These are phyloP conservation scores for Malthinus flaveolus DNA, from an alignment of 2,888 invertebrate species.

Conservation along the genomic window DNA sequence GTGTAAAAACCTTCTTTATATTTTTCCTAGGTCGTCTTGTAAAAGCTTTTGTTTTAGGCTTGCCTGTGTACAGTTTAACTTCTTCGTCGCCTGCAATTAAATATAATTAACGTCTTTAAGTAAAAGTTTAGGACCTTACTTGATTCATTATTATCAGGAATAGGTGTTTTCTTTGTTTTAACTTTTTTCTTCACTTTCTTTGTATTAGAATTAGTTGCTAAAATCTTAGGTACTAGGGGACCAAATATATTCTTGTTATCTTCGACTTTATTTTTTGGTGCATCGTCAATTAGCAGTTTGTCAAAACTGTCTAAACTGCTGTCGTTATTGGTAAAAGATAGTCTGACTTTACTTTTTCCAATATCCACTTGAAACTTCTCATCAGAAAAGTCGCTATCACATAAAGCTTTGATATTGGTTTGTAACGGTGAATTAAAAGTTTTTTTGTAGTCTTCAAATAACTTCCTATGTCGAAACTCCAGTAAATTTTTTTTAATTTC, in stretches of 20 bases:
- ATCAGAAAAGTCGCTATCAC: background rate
- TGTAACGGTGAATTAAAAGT: background rate
- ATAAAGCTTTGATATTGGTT: background rate
- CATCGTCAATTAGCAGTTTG: background rate
- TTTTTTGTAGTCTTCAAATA: conserved; percentile 7
- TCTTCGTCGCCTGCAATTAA: background rate
- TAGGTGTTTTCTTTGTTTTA: background rate
- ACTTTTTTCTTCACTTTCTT: background rate
- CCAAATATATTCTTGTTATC: background rate
- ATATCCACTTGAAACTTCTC: background rate
- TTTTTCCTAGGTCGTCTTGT: background rate
- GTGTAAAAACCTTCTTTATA: background rate
- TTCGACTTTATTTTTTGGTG: background rate
- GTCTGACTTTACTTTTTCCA: too few species aligned
- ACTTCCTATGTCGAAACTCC: conserved; percentile 1
- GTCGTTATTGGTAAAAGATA: conserved; percentile 10
- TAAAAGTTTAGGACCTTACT: background rate
- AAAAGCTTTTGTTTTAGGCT: background rate
- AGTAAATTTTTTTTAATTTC: background rate
- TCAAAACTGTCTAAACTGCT: background rate
- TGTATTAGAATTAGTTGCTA: background rate
- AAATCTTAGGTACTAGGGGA: background rate
- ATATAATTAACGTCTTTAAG: background rate
- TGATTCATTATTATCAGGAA: background rate
- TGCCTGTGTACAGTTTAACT: background rate